Evolutionary conservation across 1,140 invertebrate genomes (phyloP).

Genomic region (Camponotus floridanus): DNA sequence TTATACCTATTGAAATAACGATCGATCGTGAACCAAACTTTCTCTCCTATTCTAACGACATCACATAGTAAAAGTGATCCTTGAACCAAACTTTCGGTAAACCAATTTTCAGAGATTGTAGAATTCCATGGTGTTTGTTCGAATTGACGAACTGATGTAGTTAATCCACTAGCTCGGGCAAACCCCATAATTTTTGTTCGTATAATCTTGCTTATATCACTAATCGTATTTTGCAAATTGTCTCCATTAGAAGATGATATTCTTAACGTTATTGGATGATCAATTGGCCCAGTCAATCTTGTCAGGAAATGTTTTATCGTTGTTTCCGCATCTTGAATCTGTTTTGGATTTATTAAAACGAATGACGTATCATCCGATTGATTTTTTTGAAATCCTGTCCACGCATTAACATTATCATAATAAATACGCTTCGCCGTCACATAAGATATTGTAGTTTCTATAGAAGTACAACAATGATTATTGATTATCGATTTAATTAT

Average conservation of each 20-base stretch:
- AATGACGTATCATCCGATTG: background rate
- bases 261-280: slow-evolving; percentile 35
- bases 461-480: background rate
- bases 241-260: background rate
- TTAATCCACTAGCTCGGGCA: slow-evolving; percentile 28
- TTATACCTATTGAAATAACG: background rate
- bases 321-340: slow-evolving; percentile 47
- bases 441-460: background rate
- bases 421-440: background rate
- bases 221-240: slow-evolving; percentile 53
- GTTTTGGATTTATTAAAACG: slow-evolving; percentile 51
- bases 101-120: slow-evolving; percentile 56
- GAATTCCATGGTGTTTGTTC: background rate
- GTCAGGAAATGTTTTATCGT: slow-evolving; percentile 50
- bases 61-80: slow-evolving; percentile 42
- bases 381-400: background rate
- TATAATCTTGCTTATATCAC: slow-evolving; percentile 31
- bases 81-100: slow-evolving; percentile 44
- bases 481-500: background rate
- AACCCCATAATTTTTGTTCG: slow-evolving; percentile 36
- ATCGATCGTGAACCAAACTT: slow-evolving; percentile 12
- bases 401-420: background rate
- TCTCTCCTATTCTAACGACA: slow-evolving; percentile 45
- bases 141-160: slow-evolving; percentile 36
- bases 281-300: slow-evolving; percentile 11